These are phyloP conservation scores for Coenonympha arcania DNA, from an alignment of 2,888 invertebrate genomes.

Conservation along the genomic window DNA sequence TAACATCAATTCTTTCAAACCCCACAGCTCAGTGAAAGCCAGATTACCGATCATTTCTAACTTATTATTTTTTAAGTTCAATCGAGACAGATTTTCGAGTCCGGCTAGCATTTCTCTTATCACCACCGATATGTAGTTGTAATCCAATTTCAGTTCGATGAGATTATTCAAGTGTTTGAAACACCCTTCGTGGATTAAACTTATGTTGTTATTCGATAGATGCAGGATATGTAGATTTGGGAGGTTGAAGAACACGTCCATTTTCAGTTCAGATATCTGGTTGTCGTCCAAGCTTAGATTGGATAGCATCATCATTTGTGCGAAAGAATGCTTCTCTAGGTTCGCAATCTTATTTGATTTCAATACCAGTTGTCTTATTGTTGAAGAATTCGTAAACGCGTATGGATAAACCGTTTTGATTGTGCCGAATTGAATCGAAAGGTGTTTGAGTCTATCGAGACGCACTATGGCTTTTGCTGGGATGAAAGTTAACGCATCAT, in stretches of 20 bases:
- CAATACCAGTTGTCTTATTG: conserved; percentile 79
- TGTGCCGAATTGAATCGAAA: conserved; percentile 82
- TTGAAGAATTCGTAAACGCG: conserved; percentile 83
- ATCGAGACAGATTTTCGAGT: conserved; percentile 78
- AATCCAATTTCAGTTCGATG: conserved; percentile 84
- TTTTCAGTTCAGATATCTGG: conserved; percentile 80
- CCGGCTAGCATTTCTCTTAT: conserved; percentile 85
- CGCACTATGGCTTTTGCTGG: conserved; percentile 80
- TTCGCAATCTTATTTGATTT: conserved; percentile 80
- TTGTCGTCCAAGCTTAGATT: conserved; percentile 83
- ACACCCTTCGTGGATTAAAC: conserved; percentile 88
- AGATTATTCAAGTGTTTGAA: conserved; percentile 83
- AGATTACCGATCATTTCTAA: conserved; percentile 85
- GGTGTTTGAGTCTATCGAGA: conserved; percentile 78
- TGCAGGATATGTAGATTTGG: conserved; percentile 82
- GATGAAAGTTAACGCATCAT: conserved; percentile 79
- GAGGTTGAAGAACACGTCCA: conserved; percentile 82
- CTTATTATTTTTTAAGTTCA: conserved; percentile 83
- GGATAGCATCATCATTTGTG: conserved; percentile 80
- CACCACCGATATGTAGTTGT: conserved; percentile 82
- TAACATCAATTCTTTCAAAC: conserved; percentile 79
- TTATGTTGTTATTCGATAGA: conserved; percentile 89
- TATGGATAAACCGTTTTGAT: conserved; percentile 80
- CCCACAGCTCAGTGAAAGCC: conserved; percentile 84
- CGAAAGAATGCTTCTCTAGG: conserved; percentile 80